A percentile compares a stretch with the other conserved stretches of the same genome.
phyloP scores from a whole-genome alignment of 2,113 vertebrate species.

The Notarius lentiginosus region DNA sequence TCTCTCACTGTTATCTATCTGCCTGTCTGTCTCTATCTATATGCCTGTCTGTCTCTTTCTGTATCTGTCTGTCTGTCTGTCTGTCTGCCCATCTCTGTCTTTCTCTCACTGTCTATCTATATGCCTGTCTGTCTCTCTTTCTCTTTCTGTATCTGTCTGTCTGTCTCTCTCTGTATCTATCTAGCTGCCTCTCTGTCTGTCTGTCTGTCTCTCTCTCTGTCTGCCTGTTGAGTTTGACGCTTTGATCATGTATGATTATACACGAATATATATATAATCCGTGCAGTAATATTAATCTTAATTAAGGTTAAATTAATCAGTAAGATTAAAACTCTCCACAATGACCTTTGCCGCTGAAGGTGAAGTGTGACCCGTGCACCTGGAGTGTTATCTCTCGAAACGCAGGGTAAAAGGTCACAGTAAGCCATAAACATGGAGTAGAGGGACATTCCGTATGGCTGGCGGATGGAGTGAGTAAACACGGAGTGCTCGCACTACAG shows the following conservation, averaged over 20 bases:
- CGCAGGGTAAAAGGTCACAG: neutral
- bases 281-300: too few relatives aligned
- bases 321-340: neutral
- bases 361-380: neutral
- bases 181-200: neutral
- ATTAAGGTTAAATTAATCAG: neutral
- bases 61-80: too few relatives aligned
- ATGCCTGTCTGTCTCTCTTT: neutral
- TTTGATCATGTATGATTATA: neutral
- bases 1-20: neutral
- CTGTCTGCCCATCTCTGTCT: too few relatives aligned
- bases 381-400: conserved; percentile 9
- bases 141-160: neutral
- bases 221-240: neutral
- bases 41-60: neutral
- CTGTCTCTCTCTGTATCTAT: neutral
- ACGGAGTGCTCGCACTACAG: neutral
- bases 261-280: too few relatives aligned
- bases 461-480: neutral
- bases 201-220: neutral
- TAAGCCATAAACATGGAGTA: neutral
- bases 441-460: conserved; percentile 21
- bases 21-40: neutral
- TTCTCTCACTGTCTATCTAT: neutral
- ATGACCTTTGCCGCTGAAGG: neutral